A percentile compares a stretch with the other conserved stretches of the same genome.
Conservation (phyloP, 53 echinoderm and acorn worm genomes). For the Holothuria leucospilota region DNA sequence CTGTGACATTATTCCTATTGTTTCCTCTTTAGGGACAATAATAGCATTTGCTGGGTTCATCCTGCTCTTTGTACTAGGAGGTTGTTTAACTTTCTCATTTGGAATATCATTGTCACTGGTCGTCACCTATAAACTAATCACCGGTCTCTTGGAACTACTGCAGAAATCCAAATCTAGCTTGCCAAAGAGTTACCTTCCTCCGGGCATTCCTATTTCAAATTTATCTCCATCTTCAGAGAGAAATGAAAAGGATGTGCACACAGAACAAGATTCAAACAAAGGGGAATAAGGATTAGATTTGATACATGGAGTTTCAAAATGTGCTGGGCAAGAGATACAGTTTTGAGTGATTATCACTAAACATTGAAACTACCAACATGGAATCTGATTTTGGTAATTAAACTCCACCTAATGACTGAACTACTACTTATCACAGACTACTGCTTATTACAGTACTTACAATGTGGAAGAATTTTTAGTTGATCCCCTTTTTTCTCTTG, state of each 20-base stretch:
- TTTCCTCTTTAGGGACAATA: constrained; percentile 14
- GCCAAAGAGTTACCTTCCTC: background rate
- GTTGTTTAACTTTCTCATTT: constrained; percentile 45
- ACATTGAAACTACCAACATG: no score
- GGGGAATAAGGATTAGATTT: no score
- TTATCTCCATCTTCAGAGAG: constrained; percentile 3
- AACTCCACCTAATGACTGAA: no score
- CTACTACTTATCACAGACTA: no score
- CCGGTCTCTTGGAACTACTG: background rate
- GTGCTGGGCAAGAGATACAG: no score
- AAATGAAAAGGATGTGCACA: background rate
- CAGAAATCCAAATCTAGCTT: background rate
- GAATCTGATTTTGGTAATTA: no score
- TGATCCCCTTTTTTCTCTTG: no score
- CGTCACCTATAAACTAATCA: constrained; percentile 3
- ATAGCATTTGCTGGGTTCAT: constrained; percentile 37
- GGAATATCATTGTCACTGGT: constrained; percentile 18
- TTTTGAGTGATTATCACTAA: no score
- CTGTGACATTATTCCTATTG: no score
- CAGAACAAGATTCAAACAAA: background rate
- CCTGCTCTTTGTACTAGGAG: constrained; percentile 33
- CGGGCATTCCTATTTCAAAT: constrained; percentile 5
- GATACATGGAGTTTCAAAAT: no score
- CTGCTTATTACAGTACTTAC: no score
- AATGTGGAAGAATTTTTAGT: no score